Evolutionary conservation across 2,113 vertebrate genomes (phyloP).

Genomic region (Brachyhypopomus occidentalis): DNA sequence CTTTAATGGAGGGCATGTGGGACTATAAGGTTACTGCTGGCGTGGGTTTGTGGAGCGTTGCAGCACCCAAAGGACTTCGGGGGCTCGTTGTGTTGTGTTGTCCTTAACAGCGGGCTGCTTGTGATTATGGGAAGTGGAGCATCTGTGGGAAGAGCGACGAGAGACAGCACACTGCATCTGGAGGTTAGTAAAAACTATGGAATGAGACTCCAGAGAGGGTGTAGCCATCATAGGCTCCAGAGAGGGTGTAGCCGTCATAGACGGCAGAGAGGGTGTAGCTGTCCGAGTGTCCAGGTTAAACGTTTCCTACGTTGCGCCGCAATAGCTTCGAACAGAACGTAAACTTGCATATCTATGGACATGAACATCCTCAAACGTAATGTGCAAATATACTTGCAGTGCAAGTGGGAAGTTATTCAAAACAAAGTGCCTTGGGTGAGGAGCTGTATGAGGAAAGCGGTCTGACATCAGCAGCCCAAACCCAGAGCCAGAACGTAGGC

Average conservation of each 20-base stretch:
- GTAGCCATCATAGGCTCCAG: too few species aligned
- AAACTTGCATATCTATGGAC: too few species aligned
- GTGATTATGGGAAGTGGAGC: neutral
- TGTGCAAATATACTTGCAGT: too few species aligned
- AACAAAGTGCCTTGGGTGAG: too few species aligned
- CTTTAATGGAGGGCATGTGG: neutral
- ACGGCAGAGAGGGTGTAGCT: neutral
- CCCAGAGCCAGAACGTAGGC: too few species aligned
- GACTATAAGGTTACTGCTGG: constrained; percentile 12
- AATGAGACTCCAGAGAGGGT: constrained; percentile 50
- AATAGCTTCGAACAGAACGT: too few species aligned
- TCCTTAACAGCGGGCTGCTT: neutral
- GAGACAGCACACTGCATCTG: neutral
- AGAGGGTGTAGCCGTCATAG: neutral
- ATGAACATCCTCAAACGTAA: too few species aligned
- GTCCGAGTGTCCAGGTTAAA: neutral
- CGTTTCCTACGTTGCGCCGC: neutral
- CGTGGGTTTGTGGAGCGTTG: neutral
- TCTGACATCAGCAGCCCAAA: too few species aligned
- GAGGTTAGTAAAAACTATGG: constrained; percentile 63
- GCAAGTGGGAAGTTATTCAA: too few species aligned
- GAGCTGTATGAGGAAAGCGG: too few species aligned
- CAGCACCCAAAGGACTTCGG: too few species aligned
- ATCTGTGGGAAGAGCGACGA: neutral
- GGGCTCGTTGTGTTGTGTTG: neutral